Base-by-base conservation (phyloP, 1,140 invertebrate species). In the Dinoponera quadriceps region DNA sequence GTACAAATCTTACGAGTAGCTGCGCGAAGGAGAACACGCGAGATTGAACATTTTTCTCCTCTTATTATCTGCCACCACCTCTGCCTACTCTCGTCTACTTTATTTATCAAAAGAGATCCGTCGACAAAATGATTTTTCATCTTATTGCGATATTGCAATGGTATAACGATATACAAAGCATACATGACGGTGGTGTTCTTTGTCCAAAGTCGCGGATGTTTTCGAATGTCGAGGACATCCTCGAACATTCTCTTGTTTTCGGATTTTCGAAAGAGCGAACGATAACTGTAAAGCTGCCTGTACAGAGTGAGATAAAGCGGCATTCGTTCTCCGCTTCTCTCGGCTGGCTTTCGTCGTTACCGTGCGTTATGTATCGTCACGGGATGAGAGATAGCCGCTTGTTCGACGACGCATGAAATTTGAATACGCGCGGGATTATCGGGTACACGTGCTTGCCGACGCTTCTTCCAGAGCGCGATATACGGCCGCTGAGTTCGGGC, bases 381-480 rank as follows among this genome's bases (percentile, higher is more conserved):
- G 20, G 22, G n/a, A 27, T 22, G 55, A 57, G 20, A 33, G 33
- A 80, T 20, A 69, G 33, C 69, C 22, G 65, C 20, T 69, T 48
- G 65, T 38, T 29, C 51, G 44, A 80, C 65, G 54, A 69, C 33
- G 51, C 51, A 51, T 69, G 59, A 69, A 80, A 80, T 69, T 66
- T n/a, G 33, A 80, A 59, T 55, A 22, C 55, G 51, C 14, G 44
- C 7, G 22, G 65, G 20, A 66, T 77, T 80, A 80, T 69, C 51
- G 25, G 25, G 20, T 63, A 71, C 33, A 57, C 25, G 27, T 27
- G 44, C 20, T 20, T 14, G 18, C 29, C 29, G 51, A 59, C 38
- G 63, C 20, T 78, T 78, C 74, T 66, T 68, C n/a, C 29, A 78
- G 18, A 33, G 25, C 60, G 14, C 48, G 51, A 57, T 44, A 25